Conservation (phyloP, 1,140 invertebrate genomes). For the Sarcophaga bullata region DNA sequence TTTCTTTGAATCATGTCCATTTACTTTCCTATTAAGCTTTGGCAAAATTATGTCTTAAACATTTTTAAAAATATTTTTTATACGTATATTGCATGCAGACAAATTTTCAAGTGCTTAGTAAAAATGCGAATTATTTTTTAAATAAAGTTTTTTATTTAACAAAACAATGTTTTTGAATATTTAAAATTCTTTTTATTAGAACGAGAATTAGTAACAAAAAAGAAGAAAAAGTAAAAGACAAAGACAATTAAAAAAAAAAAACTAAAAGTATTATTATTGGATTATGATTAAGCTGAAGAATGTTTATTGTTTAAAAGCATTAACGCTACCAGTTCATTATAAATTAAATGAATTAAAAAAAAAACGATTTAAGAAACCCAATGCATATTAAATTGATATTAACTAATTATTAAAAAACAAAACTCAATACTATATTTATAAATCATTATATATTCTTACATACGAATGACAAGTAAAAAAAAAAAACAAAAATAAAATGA, state of each 20-base stretch:
- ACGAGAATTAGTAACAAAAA: not conserved
- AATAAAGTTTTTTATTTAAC: not conserved
- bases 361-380: not conserved
- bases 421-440: not conserved
- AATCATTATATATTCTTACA: constrained; percentile 4
- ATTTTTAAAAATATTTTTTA: too few relatives aligned
- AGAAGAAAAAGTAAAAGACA: not conserved
- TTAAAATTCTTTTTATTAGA: not conserved
- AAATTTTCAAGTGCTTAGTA: constrained; percentile 10
- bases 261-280: constrained; percentile 13
- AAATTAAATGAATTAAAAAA: not conserved
- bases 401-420: not conserved
- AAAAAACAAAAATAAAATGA: too few relatives aligned
- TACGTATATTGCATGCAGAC: too few relatives aligned
- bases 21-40: too few relatives aligned
- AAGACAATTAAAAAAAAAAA: constrained; percentile 2
- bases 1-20: too few relatives aligned
- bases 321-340: not conserved
- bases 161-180: not conserved
- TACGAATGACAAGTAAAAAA: too few relatives aligned
- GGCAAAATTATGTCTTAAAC: too few relatives aligned
- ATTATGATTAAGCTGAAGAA: not conserved
- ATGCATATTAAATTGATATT: constrained; percentile 25
- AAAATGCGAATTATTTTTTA: not conserved
- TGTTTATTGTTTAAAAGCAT: not conserved